A percentile compares a stretch with the other conserved stretches of the same genome.
These are phyloP conservation scores for Lycodopsis pacificus DNA, from an alignment of 2,797 vertebrate genomes.

Conservation along the genomic window DNA sequence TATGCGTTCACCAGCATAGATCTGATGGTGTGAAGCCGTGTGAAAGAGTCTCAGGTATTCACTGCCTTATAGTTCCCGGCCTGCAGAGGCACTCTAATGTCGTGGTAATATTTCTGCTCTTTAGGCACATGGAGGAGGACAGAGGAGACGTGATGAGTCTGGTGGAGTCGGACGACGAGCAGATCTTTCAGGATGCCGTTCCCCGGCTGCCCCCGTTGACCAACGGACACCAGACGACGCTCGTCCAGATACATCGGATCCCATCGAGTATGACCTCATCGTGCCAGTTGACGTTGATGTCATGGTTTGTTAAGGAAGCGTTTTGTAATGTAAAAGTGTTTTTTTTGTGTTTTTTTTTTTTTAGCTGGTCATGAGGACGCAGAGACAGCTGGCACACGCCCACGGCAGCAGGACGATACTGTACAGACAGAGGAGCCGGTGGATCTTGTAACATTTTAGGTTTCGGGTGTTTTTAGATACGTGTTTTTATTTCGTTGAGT, in stretches of 20 bases:
- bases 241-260: constrained; percentile 83
- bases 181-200: constrained; percentile 75
- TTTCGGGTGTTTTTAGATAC: constrained; percentile 36
- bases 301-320: background rate
- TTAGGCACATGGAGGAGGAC: constrained; percentile 73
- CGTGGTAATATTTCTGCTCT: background rate
- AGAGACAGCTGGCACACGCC: constrained; percentile 35
- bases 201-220: constrained; percentile 76
- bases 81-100: rapidly evolving
- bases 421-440: constrained; percentile 46
- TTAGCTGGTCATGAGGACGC: constrained; percentile 73
- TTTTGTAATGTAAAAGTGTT: background rate
- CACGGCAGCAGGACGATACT: constrained; percentile 58
- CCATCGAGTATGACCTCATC: constrained; percentile 73
- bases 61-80: background rate
- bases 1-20: background rate
- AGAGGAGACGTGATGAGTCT: constrained; percentile 87
- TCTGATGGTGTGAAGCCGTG: background rate
- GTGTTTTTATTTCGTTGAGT: constrained; percentile 34
- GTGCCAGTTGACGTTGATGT: rapidly evolving
- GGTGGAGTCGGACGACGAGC: constrained; percentile 93
- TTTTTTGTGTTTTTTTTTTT: background rate
- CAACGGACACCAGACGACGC: constrained; percentile 75
- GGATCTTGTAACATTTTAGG: constrained; percentile 73
- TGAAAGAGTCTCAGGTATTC: background rate